A percentile compares a stretch with the other conserved stretches of the same genome.
Evolutionary conservation across 2,113 vertebrate genomes (phyloP).

Genomic region (Mobula birostris): DNA sequence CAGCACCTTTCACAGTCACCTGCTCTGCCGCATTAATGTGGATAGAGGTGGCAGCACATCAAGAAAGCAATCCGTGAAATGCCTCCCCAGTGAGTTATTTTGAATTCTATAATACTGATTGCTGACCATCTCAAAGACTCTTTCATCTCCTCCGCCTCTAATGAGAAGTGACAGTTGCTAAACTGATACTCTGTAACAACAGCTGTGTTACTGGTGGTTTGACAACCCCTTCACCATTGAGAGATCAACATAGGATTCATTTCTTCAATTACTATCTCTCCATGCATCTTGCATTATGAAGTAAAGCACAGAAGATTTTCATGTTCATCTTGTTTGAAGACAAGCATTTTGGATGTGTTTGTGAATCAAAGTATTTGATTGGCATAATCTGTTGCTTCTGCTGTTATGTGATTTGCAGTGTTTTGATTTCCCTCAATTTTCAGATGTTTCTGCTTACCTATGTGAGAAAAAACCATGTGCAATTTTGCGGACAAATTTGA

Average conservation of each 20-base stretch:
- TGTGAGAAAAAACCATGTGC: neutral
- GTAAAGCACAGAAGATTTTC: no score
- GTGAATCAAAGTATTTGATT: neutral
- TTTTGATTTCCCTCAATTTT: neutral
- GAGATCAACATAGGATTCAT: neutral
- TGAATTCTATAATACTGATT: neutral
- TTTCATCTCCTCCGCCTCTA: neutral
- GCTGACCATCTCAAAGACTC: neutral
- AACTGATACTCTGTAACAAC: neutral
- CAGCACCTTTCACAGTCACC: neutral
- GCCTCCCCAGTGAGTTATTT: neutral
- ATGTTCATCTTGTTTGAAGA: neutral
- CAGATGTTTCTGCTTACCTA: neutral
- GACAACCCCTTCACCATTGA: neutral
- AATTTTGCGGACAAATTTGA: neutral
- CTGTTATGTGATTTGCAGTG: no score
- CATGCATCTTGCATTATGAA: neutral
- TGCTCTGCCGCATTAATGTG: neutral
- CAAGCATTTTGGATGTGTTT: neutral
- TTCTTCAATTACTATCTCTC: neutral
- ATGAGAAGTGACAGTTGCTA: neutral
- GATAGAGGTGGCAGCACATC: neutral
- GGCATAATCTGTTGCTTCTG: neutral
- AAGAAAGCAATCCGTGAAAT: neutral
- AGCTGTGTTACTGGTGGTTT: slow-evolving; percentile 1